These are phyloP conservation scores for Microchrysa polita DNA, from an alignment of 2,888 invertebrate species.

Conservation along the genomic window DNA sequence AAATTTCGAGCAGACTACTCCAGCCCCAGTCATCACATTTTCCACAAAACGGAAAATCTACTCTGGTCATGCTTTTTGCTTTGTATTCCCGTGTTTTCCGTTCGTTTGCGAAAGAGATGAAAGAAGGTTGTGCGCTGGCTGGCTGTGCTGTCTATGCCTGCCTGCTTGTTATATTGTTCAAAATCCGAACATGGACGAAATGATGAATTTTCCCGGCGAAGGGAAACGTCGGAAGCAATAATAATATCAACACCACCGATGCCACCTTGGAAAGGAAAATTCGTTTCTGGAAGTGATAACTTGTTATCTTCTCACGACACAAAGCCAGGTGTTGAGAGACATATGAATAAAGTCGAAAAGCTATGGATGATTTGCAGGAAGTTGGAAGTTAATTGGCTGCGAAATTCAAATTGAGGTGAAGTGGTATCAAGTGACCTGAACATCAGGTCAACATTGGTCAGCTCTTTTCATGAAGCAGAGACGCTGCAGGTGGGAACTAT, in stretches of 20 bases:
- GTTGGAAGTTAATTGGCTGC: neutral
- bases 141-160: too few relatives aligned
- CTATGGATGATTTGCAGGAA: constrained; percentile 28
- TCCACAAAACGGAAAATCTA: constrained; percentile 40
- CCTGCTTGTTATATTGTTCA: constrained; percentile 1
- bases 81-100: constrained; percentile 35
- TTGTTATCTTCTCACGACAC: constrained; percentile 9
- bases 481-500: neutral
- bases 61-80: constrained; percentile 43
- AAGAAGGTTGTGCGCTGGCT: constrained; percentile 16
- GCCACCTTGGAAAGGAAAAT: constrained; percentile 22
- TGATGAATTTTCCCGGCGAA: constrained; percentile 38
- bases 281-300: neutral
- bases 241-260: neutral
- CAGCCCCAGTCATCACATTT: constrained; percentile 22
- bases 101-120: constrained; percentile 42
- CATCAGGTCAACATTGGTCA: neutral
- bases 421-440: neutral
- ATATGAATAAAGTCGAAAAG: constrained; percentile 8
- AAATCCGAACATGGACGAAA: constrained; percentile 25
- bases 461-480: neutral
- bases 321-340: neutral
- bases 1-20: constrained; percentile 42
- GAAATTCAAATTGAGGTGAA: constrained; percentile 10
- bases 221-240: neutral